These are phyloP conservation scores for Metellina segmentata DNA, from an alignment of 2,888 invertebrate genomes.

Conservation along the genomic window DNA sequence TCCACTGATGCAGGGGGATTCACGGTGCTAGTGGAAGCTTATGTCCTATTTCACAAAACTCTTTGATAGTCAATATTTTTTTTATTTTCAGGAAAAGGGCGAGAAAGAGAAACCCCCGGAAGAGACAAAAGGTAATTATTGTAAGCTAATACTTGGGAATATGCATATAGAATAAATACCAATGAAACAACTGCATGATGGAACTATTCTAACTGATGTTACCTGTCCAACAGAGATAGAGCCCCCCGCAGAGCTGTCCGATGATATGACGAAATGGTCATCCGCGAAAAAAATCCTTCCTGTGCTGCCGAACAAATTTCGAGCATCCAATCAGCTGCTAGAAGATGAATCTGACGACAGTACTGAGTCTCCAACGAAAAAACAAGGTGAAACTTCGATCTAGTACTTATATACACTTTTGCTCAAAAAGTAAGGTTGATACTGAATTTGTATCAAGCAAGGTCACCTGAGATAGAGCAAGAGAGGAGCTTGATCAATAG, in stretches of 20 bases:
- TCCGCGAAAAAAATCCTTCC: conserved; percentile 76
- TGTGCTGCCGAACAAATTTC: conserved; percentile 76
- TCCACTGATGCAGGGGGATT: too few species aligned
- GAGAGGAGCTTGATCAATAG: too few species aligned
- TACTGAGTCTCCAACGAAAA: conserved; percentile 65
- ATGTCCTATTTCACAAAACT: too few species aligned
- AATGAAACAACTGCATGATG: not conserved
- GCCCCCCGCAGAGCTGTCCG: conserved; percentile 35
- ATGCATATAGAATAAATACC: too few species aligned
- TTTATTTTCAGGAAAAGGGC: conserved; percentile 57
- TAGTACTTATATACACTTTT: too few species aligned
- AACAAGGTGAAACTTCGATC: conserved; percentile 28
- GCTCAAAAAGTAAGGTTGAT: too few species aligned
- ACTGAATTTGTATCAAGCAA: too few species aligned
- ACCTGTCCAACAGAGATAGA: conserved; percentile 20
- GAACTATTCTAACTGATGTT: not conserved
- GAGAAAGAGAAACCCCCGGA: conserved; percentile 61
- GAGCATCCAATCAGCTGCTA: conserved; percentile 53
- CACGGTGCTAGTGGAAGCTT: too few species aligned
- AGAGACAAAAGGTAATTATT: conserved; percentile 44
- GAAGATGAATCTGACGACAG: conserved; percentile 72
- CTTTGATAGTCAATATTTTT: not conserved
- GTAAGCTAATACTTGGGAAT: too few species aligned
- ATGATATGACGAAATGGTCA: conserved; percentile 74
- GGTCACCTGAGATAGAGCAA: too few species aligned